These are phyloP conservation scores for Lucifuga dentata DNA, from an alignment of 2,113 vertebrate species.

Conservation along the genomic window DNA sequence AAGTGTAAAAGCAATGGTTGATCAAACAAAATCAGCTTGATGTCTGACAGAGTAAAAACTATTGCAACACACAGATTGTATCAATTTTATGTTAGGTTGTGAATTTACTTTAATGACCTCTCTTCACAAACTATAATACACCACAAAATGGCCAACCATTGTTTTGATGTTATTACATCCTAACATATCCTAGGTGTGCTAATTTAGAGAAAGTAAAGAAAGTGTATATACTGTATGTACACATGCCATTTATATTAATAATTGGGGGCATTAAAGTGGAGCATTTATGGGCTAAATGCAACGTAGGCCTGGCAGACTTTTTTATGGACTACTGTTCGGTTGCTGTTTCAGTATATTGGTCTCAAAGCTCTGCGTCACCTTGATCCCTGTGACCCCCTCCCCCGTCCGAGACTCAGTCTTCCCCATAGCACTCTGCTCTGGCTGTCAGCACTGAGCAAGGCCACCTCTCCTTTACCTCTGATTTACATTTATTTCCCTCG, in stretches of 20 bases:
- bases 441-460: constrained; percentile 69
- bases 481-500: constrained; percentile 84
- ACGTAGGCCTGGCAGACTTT: constrained; percentile 59
- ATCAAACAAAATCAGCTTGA: constrained; percentile 30
- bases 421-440: constrained; percentile 59
- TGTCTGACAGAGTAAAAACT: constrained; percentile 46
- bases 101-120: constrained; percentile 4
- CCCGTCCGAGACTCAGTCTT: constrained; percentile 72
- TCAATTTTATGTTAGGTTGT: constrained; percentile 22
- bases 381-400: constrained; percentile 78
- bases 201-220: constrained; percentile 55
- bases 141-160: constrained; percentile 35
- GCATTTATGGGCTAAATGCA: constrained; percentile 75
- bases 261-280: constrained; percentile 71
- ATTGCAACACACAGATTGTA: constrained; percentile 20
- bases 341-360: constrained; percentile 79
- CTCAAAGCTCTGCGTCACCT: constrained; percentile 79
- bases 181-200: constrained; percentile 19
- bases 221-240: no score
- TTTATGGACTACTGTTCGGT: constrained; percentile 80
- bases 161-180: constrained; percentile 28
- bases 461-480: constrained; percentile 77
- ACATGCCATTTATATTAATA: constrained; percentile 71
- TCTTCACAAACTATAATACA: constrained; percentile 19
- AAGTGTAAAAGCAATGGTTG: constrained; percentile 10